Evolutionary conservation across 92 coral and sea anemone genomes (phyloP).

Genomic region (Isaurus tuberculatus): DNA sequence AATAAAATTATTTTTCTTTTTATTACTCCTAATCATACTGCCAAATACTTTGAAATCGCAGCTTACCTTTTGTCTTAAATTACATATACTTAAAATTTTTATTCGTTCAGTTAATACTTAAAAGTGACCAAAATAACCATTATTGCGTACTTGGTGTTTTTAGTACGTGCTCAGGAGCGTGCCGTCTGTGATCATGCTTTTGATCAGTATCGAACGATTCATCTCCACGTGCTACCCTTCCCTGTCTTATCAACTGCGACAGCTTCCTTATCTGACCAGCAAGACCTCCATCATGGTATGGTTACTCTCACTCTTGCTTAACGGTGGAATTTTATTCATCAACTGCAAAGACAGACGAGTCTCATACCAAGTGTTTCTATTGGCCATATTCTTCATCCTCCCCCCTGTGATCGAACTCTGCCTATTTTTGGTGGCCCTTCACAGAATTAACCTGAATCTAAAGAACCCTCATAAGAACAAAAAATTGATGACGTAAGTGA

Average conservation of each 20-base stretch:
- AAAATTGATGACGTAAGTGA: conserved; percentile 11
- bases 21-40: too few species aligned
- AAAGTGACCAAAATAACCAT: too few species aligned
- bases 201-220: conserved; percentile 31
- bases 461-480: conserved; percentile 10
- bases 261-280: conserved; percentile 14
- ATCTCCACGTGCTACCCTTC: conserved; percentile 36
- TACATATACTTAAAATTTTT: too few species aligned
- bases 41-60: too few species aligned
- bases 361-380: conserved; percentile 26
- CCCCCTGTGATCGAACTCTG: not conserved
- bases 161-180: conserved; percentile 34
- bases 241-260: conserved; percentile 28
- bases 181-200: conserved; percentile 34
- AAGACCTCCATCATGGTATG: not conserved
- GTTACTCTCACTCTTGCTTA: not conserved
- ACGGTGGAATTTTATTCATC: conserved; percentile 31
- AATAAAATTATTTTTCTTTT: too few species aligned
- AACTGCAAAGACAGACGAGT: conserved; percentile 3
- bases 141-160: not conserved
- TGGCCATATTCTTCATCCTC: conserved; percentile 5
- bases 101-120: too few species aligned
- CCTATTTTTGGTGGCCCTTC: conserved; percentile 8
- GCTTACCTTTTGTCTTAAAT: too few species aligned
- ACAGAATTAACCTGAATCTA: not conserved